Percentiles rank a stretch among this genome's conserved stretches.
phyloP scores from a whole-genome alignment of 2,888 invertebrate species.

The Macrosoma leucophasiata region DNA sequence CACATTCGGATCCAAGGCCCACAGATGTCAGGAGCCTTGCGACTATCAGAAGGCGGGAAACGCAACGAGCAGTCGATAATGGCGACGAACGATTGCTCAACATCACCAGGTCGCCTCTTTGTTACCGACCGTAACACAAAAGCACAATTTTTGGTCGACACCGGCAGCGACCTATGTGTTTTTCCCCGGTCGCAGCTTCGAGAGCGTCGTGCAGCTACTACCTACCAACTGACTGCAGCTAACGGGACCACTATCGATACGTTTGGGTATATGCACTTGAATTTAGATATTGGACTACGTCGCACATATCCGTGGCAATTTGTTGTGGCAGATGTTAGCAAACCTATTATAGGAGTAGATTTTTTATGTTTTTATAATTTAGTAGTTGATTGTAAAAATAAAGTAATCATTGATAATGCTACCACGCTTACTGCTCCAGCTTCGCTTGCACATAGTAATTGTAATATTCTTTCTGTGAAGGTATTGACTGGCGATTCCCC shows the following conservation, averaged over 20 bases:
- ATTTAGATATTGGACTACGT: conserved; percentile 31
- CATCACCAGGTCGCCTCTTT: conserved; percentile 21
- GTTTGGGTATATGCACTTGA: conserved; percentile 25
- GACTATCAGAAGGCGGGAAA: conserved; percentile 17
- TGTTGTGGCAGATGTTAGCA: conserved; percentile 32
- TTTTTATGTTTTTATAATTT: conserved; percentile 31
- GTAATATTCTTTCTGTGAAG: conserved; percentile 9
- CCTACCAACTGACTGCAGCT: conserved; percentile 30
- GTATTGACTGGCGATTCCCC: conserved; percentile 6
- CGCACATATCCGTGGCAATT: conserved; percentile 32
- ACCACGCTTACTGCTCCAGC: conserved; percentile 6
- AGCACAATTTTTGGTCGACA: conserved; percentile 15
- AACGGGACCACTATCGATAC: conserved; percentile 32
- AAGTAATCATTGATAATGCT: conserved; percentile 18
- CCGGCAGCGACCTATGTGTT: conserved; percentile 21
- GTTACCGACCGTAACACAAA: conserved; percentile 20
- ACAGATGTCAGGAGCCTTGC: conserved; percentile 16
- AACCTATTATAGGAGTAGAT: conserved; percentile 36
- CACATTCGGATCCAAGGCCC: conserved; percentile 13
- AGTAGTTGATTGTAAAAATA: conserved; percentile 28
- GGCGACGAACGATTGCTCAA: conserved; percentile 26
- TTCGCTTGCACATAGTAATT: background rate
- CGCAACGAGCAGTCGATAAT: conserved; percentile 26
- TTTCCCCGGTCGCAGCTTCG: conserved; percentile 20
- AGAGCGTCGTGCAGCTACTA: conserved; percentile 17